Conservation (phyloP, 2,888 invertebrate species). For the Amblyjoppa proteus region DNA sequence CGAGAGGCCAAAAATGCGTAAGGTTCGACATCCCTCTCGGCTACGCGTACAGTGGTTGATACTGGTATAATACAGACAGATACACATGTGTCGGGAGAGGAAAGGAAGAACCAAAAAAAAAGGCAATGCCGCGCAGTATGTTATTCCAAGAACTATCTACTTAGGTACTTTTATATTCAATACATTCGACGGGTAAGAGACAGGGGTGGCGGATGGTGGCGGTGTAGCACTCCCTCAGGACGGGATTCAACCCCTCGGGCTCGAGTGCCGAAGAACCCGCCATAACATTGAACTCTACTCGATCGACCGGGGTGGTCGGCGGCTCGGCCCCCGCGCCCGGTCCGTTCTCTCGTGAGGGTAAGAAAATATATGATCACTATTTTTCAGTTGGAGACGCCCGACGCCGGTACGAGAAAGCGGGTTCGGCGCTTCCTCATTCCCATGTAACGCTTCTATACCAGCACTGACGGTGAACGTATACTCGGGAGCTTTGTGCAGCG, state of each 20-base stretch:
- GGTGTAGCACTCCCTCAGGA: conserved; percentile 82
- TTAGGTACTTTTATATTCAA: conserved; percentile 84
- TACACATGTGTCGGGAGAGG: conserved; percentile 29
- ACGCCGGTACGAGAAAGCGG: conserved; percentile 60
- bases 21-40: conserved; percentile 35
- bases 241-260: conserved; percentile 63
- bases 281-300: conserved; percentile 75
- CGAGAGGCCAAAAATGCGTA: conserved; percentile 71
- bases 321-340: conserved; percentile 21
- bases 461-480: conserved; percentile 29
- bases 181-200: conserved; percentile 78
- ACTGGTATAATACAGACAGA: conserved; percentile 31
- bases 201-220: conserved; percentile 66
- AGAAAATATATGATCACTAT: conserved; percentile 74
- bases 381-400: conserved; percentile 73
- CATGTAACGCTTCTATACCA: conserved; percentile 26
- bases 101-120: conserved; percentile 33
- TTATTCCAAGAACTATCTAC: conserved; percentile 82
- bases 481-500: conserved; percentile 49
- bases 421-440: conserved; percentile 62
- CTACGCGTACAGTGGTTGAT: conserved; percentile 54
- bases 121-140: conserved; percentile 73
- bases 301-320: conserved; percentile 60
- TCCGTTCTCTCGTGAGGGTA: conserved; percentile 62
- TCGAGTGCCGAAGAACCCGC: conserved; percentile 65